These are phyloP conservation scores for Champsocephalus gunnari DNA, from an alignment of 2,797 vertebrate genomes.

Conservation along the genomic window DNA sequence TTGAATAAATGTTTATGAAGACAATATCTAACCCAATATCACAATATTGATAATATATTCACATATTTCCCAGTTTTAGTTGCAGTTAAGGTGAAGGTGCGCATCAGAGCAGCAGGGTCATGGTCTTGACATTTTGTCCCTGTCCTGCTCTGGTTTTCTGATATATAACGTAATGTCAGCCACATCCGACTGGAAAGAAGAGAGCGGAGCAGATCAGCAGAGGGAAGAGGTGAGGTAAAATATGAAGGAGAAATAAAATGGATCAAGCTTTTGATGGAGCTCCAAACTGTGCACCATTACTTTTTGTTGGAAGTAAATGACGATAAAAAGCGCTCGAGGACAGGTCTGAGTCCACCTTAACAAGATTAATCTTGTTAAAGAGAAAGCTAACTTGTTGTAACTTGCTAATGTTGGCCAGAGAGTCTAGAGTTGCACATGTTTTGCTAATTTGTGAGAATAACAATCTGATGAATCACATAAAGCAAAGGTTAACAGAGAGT, in stretches of 20 bases:
- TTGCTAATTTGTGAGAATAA: not conserved
- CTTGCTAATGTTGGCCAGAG: not conserved
- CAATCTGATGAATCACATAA: constrained; percentile 7
- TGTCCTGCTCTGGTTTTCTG: constrained; percentile 26
- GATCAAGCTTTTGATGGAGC: constrained; percentile 17
- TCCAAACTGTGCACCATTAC: constrained; percentile 26
- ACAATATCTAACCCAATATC: too few species aligned
- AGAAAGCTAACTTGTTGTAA: not conserved
- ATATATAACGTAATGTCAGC: constrained; percentile 42
- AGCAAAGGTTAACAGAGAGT: not conserved
- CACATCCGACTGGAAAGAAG: constrained; percentile 42
- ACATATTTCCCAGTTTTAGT: too few species aligned
- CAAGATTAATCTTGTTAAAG: not conserved
- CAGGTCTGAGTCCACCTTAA: constrained; percentile 29
- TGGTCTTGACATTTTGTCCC: constrained; percentile 21
- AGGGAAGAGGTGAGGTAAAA: constrained; percentile 27
- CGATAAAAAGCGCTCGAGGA: constrained; percentile 41
- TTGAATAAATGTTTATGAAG: too few species aligned
- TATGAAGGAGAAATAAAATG: constrained; percentile 19
- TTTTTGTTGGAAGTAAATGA: constrained; percentile 37
- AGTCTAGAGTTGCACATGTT: not conserved
- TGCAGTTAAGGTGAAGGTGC: not conserved
- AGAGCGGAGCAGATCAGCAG: constrained; percentile 19
- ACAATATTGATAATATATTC: too few species aligned
- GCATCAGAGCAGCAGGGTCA: constrained; percentile 1